Percentiles rank a stretch among this genome's conserved stretches.
Evolutionary conservation across 1,140 invertebrate genomes (phyloP).

Genomic region (Leptinotarsa defecta): DNA sequence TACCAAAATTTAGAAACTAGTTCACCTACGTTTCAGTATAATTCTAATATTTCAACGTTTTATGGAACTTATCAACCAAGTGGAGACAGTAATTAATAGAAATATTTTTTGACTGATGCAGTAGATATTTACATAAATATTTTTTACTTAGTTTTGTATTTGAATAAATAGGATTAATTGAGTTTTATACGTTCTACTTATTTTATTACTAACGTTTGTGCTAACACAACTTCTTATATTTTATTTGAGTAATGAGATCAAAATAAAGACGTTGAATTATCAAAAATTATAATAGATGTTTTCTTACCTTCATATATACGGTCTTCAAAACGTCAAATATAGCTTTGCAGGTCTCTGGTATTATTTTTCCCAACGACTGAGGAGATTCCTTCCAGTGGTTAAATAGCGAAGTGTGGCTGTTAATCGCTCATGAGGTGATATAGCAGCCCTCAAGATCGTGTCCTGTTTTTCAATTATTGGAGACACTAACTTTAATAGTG

Average conservation of each 20-base stretch:
- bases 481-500: conserved; percentile 16
- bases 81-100: background rate
- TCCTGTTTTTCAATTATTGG: conserved; percentile 4
- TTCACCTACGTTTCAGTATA: background rate
- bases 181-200: background rate
- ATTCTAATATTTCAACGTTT: background rate
- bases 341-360: conserved; percentile 34
- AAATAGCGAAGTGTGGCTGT: conserved; percentile 20
- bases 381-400: conserved; percentile 18
- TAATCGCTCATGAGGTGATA: conserved; percentile 27
- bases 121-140: background rate
- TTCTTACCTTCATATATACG: conserved; percentile 26
- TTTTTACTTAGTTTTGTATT: conserved; percentile 4
- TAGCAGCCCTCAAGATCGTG: conserved; percentile 5
- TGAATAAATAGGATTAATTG: background rate
- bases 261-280: no score
- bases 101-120: background rate
- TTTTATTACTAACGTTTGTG: background rate
- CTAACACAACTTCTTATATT: background rate
- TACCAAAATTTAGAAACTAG: background rate
- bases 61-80: background rate
- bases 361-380: conserved; percentile 29
- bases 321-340: conserved; percentile 31
- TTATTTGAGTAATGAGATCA: background rate
- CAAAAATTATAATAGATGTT: no score